phyloP scores from a whole-genome alignment of 2,888 invertebrate genomes.

The Ligdia adustata region DNA sequence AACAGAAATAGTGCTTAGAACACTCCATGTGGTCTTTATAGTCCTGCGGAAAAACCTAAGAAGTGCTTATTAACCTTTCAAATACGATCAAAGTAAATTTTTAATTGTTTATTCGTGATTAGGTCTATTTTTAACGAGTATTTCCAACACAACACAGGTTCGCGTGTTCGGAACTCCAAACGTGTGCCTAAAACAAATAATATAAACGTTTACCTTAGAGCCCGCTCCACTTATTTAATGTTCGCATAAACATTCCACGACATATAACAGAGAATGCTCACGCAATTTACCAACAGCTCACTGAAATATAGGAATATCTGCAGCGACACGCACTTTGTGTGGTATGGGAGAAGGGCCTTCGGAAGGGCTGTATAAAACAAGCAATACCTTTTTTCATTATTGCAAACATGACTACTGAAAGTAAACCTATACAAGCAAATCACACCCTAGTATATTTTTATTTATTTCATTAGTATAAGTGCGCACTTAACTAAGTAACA shows the following conservation, averaged over 20 bases:
- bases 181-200: constrained; percentile 13
- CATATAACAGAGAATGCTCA: constrained; percentile 13
- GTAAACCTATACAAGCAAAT: no score
- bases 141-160: neutral
- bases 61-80: neutral
- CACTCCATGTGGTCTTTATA: no score
- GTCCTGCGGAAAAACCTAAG: neutral
- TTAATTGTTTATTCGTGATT: constrained; percentile 1
- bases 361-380: no score
- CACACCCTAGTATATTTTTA: no score
- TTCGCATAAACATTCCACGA: constrained; percentile 17
- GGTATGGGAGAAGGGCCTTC: no score
- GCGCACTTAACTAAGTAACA: no score
- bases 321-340: constrained; percentile 8
- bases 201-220: constrained; percentile 17
- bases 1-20: no score
- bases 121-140: neutral
- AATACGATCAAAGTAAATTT: no score
- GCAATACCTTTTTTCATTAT: no score
- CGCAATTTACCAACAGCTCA: constrained; percentile 13
- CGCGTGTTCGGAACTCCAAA: constrained; percentile 13
- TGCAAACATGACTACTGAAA: no score
- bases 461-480: no score
- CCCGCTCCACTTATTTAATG: constrained; percentile 14
- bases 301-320: neutral